A percentile compares a stretch with the other conserved stretches of the same genome.
These are phyloP conservation scores for Caranx melampygus DNA, from an alignment of 2,113 vertebrate species.

Conservation along the genomic window DNA sequence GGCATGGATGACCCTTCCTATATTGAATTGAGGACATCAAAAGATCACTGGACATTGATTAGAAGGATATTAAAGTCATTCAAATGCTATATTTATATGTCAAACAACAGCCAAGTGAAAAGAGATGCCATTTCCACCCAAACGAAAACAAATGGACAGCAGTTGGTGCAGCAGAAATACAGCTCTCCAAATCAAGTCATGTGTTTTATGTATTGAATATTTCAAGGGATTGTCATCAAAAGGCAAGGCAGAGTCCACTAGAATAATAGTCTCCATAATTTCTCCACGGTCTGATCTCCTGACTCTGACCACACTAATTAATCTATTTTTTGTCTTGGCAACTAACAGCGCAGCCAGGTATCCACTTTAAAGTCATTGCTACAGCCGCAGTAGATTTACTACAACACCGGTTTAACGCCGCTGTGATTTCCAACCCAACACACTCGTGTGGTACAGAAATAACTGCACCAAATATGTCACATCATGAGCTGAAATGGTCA, in stretches of 20 bases:
- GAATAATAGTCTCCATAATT: slow-evolving; percentile 46
- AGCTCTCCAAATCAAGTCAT: slow-evolving; percentile 45
- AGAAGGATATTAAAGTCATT: slow-evolving; percentile 97
- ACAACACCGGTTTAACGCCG: slow-evolving; percentile 45
- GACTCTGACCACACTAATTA: slow-evolving; percentile 26
- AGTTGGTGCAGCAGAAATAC: slow-evolving; percentile 52
- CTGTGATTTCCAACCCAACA: slow-evolving; percentile 65
- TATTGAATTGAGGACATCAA: slow-evolving; percentile 95
- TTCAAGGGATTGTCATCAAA: slow-evolving; percentile 52
- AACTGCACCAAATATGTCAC: slow-evolving; percentile 80
- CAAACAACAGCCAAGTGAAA: slow-evolving; percentile 89
- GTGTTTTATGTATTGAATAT: slow-evolving; percentile 60
- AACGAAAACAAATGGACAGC: slow-evolving; percentile 72
- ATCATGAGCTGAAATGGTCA: slow-evolving; percentile 77
- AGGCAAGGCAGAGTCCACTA: slow-evolving; percentile 26
- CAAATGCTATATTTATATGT: slow-evolving; percentile 96
- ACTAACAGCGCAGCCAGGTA: slow-evolving; percentile 19
- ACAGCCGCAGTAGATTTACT: slow-evolving; percentile 64
- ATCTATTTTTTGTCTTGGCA: slow-evolving; percentile 52
- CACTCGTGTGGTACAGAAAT: slow-evolving; percentile 65
- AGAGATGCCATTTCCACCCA: slow-evolving; percentile 74
- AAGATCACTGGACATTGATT: slow-evolving; percentile 99
- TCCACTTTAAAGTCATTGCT: slow-evolving; percentile 57
- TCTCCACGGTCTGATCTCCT: slow-evolving; percentile 30
- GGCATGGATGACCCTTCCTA: slow-evolving; percentile 88